Percentiles rank a stretch among this genome's conserved stretches.
Evolutionary conservation across 37 sponge, comb jelly and placozoan genomes (phyloP).

Genomic region (Agelas oroides): DNA sequence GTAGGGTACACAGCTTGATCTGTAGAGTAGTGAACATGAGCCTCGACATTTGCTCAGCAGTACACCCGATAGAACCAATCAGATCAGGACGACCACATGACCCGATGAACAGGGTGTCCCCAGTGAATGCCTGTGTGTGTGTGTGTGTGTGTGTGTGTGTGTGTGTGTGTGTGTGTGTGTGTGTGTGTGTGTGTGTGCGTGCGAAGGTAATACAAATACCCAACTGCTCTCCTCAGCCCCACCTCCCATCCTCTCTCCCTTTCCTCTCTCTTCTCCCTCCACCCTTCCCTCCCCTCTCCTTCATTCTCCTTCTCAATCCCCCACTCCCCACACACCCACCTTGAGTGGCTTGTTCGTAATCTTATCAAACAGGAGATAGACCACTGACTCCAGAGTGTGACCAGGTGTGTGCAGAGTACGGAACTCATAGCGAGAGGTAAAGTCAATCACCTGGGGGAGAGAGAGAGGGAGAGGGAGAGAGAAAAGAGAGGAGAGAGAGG

Average conservation of each 20-base stretch:
- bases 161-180: background rate
- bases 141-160: constrained; percentile 1
- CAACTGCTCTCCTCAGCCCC: too few species aligned
- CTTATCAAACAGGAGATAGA: constrained; percentile 75
- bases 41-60: constrained; percentile 80
- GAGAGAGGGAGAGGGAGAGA: too few species aligned
- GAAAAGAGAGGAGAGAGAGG: too few species aligned
- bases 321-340: background rate
- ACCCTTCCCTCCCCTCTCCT: background rate
- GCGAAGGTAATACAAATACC: background rate
- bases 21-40: constrained; percentile 79
- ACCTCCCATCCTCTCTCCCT: background rate
- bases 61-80: constrained; percentile 73
- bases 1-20: constrained; percentile 70
- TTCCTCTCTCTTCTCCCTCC: too few species aligned
- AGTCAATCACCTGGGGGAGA: constrained; percentile 51
- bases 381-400: constrained; percentile 90
- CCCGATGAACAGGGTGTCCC: constrained; percentile 93
- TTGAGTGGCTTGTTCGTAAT: constrained; percentile 58
- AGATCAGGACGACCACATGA: constrained; percentile 94
- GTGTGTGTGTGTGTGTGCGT: background rate
- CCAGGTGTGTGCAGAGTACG: constrained; percentile 83
- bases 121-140: constrained; percentile 81
- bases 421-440: constrained; percentile 68
- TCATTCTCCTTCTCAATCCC: too few species aligned